These are phyloP conservation scores for Phthorimaea operculella DNA, from an alignment of 1,140 invertebrate genomes.

Conservation along the genomic window DNA sequence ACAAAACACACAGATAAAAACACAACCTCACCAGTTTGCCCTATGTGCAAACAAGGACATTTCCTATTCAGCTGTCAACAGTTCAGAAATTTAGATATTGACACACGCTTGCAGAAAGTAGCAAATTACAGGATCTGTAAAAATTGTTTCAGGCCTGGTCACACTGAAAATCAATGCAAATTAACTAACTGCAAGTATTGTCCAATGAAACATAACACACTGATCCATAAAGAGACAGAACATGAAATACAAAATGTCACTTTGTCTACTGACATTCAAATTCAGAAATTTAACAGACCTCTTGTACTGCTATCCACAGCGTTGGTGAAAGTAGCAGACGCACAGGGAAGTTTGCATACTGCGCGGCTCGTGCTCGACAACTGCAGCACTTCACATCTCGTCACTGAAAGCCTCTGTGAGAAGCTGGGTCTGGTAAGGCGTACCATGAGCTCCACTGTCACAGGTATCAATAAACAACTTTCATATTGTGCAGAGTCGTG, in stretches of 20 bases:
- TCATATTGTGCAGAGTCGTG: slow-evolving; percentile 5
- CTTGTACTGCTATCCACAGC: slow-evolving; percentile 11
- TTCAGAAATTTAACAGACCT: slow-evolving; percentile 3
- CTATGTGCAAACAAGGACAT: slow-evolving; percentile 4
- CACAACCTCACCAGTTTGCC: too few relatives aligned
- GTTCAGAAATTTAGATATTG: slow-evolving; percentile 4
- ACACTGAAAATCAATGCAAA: not conserved
- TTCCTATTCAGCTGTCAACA: not conserved
- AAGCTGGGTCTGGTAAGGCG: slow-evolving; percentile 7
- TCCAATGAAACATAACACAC: slow-evolving; percentile 4
- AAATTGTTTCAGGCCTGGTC: slow-evolving; percentile 7
- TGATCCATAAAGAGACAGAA: slow-evolving; percentile 3
- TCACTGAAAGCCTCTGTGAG: slow-evolving; percentile 6
- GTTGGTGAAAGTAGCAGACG: slow-evolving; percentile 9
- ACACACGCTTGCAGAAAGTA: slow-evolving; percentile 2
- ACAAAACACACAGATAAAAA: too few relatives aligned
- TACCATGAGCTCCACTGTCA: slow-evolving; percentile 2
- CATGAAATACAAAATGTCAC: not conserved
- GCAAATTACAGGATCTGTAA: slow-evolving; percentile 1
- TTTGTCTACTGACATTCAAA: not conserved
- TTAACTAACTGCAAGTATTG: slow-evolving; percentile 5
- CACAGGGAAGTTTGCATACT: not conserved
- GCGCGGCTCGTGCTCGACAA: slow-evolving; percentile 10
- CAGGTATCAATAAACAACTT: slow-evolving; percentile 6
- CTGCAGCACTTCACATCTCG: slow-evolving; percentile 3